Evolutionary conservation across 2,113 vertebrate species (phyloP).

Genomic region (human): GRCh38 chr20:10517001-10517500

Average conservation of each 20-base stretch:
- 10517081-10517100: slow-evolving; percentile 73
- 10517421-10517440: slow-evolving; percentile 76
- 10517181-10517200: slow-evolving; percentile 80
- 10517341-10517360: slow-evolving; percentile 89
- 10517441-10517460: neutral
- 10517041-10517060: slow-evolving; percentile 27
- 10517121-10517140: slow-evolving; percentile 73
- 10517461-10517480: neutral
- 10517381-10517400: slow-evolving; percentile 65
- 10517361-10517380: slow-evolving; percentile 82
- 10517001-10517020: slow-evolving; percentile 68
- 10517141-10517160: slow-evolving; percentile 84
- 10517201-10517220: slow-evolving; percentile 12
- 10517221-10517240: too few relatives aligned
- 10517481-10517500: neutral
- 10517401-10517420: slow-evolving; percentile 54
- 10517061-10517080: slow-evolving; percentile 75
- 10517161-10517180: slow-evolving; percentile 88
- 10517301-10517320: slow-evolving; percentile 83
- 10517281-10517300: slow-evolving; percentile 79
- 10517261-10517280: slow-evolving; percentile 76
- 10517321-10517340: slow-evolving; percentile 88
- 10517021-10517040: slow-evolving; percentile 62
- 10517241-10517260: slow-evolving; percentile 71
- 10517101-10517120: slow-evolving; percentile 75